Evolutionary conservation across 1,140 invertebrate species (phyloP).

Genomic region (Drosophila ananassae): DNA sequence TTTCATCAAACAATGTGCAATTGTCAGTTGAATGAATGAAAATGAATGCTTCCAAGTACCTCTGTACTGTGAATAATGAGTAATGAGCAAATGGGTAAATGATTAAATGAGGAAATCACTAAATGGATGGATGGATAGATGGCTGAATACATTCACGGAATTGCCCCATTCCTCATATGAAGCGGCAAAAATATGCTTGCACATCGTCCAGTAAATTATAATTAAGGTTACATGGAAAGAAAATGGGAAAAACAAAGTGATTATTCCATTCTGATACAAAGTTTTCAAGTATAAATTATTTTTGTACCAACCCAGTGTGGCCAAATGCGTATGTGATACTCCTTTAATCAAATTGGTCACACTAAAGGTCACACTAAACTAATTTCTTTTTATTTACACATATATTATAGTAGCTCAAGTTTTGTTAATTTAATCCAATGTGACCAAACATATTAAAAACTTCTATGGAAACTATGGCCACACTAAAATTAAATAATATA

Average conservation of each 20-base stretch:
- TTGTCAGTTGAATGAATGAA: conserved; percentile 22
- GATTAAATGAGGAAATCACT: background rate
- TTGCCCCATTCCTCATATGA: conserved; percentile 32
- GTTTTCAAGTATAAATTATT: too few species aligned
- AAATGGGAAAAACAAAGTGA: background rate
- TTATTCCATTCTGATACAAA: too few species aligned
- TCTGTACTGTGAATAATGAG: conserved; percentile 13
- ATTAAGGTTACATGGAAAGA: conserved; percentile 24
- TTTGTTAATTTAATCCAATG: too few species aligned
- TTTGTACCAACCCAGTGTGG: too few species aligned
- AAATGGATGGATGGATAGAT: conserved; percentile 12
- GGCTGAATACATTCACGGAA: conserved; percentile 35
- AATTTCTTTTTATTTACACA: too few species aligned
- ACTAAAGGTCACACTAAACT: too few species aligned
- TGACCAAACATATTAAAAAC: too few species aligned
- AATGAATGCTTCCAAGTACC: background rate
- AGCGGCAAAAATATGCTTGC: conserved; percentile 40
- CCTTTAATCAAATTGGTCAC: too few species aligned
- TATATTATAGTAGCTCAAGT: too few species aligned
- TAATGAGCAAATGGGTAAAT: conserved; percentile 19
- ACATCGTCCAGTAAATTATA: conserved; percentile 41
- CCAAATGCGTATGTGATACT: too few species aligned
- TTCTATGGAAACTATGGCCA: too few species aligned
- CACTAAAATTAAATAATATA: too few species aligned
- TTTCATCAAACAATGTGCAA: conserved; percentile 28